Percentiles rank a stretch among this genome's conserved stretches.
Evolutionary conservation across 2,888 invertebrate genomes (phyloP).

Genomic region (Nesidiocoris tenuis): DNA sequence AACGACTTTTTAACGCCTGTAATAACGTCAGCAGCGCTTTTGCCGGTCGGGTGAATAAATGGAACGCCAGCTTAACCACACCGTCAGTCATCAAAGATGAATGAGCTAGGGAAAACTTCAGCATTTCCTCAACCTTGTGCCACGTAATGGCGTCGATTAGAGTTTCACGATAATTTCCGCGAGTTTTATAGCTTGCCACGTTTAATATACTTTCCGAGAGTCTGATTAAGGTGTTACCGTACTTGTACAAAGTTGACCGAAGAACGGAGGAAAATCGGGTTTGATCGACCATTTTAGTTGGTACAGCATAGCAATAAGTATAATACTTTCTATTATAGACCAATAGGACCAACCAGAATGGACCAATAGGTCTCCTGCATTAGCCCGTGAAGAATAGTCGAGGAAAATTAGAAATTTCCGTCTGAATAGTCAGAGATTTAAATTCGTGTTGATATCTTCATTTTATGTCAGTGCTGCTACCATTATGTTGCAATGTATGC

Average conservation of each 20-base stretch:
- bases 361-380: no score
- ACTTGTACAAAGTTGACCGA: background rate
- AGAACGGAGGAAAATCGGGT: background rate
- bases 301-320: no score
- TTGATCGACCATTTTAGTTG: no score
- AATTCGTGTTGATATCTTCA: no score
- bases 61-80: background rate
- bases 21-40: background rate
- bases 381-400: no score
- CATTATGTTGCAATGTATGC: no score
- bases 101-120: background rate
- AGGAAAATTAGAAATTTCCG: no score
- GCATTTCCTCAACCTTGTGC: background rate
- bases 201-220: conserved; percentile 7
- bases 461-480: no score
- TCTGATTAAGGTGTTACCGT: conserved; percentile 20
- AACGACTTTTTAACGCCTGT: background rate
- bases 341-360: no score
- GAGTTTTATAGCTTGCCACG: conserved; percentile 13
- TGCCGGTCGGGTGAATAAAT: background rate
- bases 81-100: conserved; percentile 14
- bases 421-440: no score
- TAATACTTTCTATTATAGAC: no score
- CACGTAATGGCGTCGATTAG: conserved; percentile 21
- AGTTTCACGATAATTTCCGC: conserved; percentile 21